Percentiles rank a stretch among this genome's conserved stretches.
Evolutionary conservation across 53 echinoderm and acorn worm genomes (phyloP).

Genomic region (Paracentrotus lividus): DNA sequence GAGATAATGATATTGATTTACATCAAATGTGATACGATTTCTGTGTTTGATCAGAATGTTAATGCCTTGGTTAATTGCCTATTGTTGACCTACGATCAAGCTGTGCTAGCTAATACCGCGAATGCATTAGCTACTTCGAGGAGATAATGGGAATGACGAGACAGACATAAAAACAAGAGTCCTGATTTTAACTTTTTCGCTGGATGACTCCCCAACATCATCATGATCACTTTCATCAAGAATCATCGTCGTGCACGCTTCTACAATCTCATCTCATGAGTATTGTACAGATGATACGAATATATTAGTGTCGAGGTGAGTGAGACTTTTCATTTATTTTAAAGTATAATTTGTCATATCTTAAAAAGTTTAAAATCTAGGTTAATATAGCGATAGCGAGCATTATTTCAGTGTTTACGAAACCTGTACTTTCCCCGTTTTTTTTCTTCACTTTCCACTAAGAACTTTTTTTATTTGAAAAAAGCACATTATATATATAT

Average conservation of each 20-base stretch:
- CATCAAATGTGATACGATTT: not conserved
- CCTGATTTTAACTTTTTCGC: not conserved
- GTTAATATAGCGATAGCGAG: too few relatives aligned
- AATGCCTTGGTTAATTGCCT: not conserved
- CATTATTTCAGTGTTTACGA: too few relatives aligned
- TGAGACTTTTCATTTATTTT: too few relatives aligned
- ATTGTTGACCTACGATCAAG: not conserved
- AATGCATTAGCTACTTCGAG: not conserved
- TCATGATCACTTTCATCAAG: not conserved
- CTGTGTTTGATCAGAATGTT: not conserved
- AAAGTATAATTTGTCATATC: too few relatives aligned
- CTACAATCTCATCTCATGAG: too few relatives aligned
- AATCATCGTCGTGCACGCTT: not conserved
- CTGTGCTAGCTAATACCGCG: not conserved
- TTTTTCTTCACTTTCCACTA: too few relatives aligned
- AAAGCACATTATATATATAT: too few relatives aligned
- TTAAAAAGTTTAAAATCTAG: too few relatives aligned
- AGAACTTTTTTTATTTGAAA: too few relatives aligned
- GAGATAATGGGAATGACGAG: not conserved
- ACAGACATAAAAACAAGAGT: not conserved
- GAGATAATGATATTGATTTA: conserved; percentile 8
- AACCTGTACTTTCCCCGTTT: too few relatives aligned
- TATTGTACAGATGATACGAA: too few relatives aligned
- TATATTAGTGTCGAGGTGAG: too few relatives aligned
- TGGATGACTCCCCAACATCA: not conserved